phyloP scores from a whole-genome alignment of 2,113 vertebrate genomes.

The Rhinoptilus africanus region DNA sequence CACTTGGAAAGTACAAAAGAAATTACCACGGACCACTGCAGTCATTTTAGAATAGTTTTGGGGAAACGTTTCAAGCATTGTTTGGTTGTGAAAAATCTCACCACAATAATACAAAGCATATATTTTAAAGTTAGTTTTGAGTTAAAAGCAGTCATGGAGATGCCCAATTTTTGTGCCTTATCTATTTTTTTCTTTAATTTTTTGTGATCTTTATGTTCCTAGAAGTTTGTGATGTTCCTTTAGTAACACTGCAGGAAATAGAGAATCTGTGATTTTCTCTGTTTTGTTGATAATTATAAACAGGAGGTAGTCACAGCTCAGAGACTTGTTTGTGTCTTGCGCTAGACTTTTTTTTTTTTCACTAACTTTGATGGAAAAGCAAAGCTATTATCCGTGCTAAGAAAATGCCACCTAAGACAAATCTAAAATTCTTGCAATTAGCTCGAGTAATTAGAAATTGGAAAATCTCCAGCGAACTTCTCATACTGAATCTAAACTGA shows the following conservation, averaged over 20 bases:
- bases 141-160: not conserved
- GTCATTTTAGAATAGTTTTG: not conserved
- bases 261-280: constrained; percentile 26
- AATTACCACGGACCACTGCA: not conserved
- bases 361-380: constrained; percentile 6
- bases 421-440: constrained; percentile 67
- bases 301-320: constrained; percentile 46
- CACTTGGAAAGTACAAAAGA: not conserved
- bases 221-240: constrained; percentile 12
- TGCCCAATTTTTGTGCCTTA: not conserved
- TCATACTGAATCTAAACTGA: constrained; percentile 9
- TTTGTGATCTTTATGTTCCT: not conserved
- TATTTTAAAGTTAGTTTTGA: not conserved
- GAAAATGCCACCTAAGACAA: constrained; percentile 49
- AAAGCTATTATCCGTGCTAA: constrained; percentile 45
- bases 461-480: constrained; percentile 57
- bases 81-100: not conserved
- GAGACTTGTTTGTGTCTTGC: not conserved
- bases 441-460: constrained; percentile 57
- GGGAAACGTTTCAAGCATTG: not conserved
- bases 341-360: not conserved
- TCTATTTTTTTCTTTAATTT: not conserved
- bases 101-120: not conserved
- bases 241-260: constrained; percentile 34
- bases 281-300: constrained; percentile 58